Base-by-base conservation (phyloP, 2,888 invertebrate species). In the Criorhina ranunculi region DNA sequence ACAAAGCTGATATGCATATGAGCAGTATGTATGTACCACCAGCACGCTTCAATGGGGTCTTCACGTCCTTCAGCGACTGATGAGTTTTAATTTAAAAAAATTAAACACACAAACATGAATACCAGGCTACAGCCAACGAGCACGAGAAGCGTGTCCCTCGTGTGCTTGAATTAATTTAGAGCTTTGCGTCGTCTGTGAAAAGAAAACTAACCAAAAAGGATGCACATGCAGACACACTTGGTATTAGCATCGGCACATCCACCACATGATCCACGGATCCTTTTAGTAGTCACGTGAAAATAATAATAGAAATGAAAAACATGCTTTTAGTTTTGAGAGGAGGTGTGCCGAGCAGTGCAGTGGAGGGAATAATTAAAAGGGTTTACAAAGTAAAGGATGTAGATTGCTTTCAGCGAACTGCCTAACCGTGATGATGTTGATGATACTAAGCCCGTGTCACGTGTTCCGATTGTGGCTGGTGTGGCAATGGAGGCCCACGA, bases 271-370 rank as follows among this genome's bases (percentile, higher is more conserved):
- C 17, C 51, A 59, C 19, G 53, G 19, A 81, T 76, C 81, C 77
- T 49, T 76, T 70, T 70, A 59, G 69, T 70, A 64, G 69, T 82
- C 81, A 64, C 77, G 70, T 82, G 70, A 24, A 70, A 59, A 77
- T 67, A 82, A 82, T 77, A 82, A 77, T 70, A 77, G 64, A 59
- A 76, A 62, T 57, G 76, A 40, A 69, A 76, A 81, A 49, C 62
- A 64, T 49, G 62, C 69, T 81, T 76, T 81, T 76, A 76, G 69
- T 46, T 67, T 15, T 35, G 40, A 29, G 35, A 15, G 29, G 46
- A 40, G 31, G 29, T 8, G 55, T 19, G 24, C 7, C 4, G 29
- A 8, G 55, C 19, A 11, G 9, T 2, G n/a, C 19, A 11, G 59
- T 46, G 11, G 40, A 4, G 12, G 42, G 31, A 17, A 8, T 15